Base-by-base conservation (phyloP, 2,797 vertebrate genomes). In the Tapirus indicus region DNA sequence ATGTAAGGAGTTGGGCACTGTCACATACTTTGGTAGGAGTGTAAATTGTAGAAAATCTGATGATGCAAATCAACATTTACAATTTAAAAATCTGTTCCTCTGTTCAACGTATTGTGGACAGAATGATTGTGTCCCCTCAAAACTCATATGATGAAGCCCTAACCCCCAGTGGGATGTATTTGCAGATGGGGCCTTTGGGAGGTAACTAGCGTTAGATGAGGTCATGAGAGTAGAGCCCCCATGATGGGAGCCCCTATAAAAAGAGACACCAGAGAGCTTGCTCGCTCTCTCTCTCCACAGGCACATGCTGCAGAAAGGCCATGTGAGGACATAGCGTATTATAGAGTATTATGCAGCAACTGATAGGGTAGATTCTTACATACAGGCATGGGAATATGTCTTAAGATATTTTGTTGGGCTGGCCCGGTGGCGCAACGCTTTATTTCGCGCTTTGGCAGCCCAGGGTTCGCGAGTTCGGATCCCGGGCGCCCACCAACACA, bases 341-440 rank as follows among this genome's bases (percentile, higher is more conserved):
- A 29, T 9, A 72, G 35, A 62, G 62, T 49, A 23, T 75, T 90
- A 35, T 68, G 12, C 35, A 88, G 8, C 13, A 62, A 58, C 27
- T 62, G 11, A 27, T 20, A 80, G 69, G 82, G 17, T 62, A 69
- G 54, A 52, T 60, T 91, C 44, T 75, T 78, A 69, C n/a, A 82
- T 71, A 16, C 3, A 92, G 11, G 69, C 35, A 60, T 68, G 60
- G 7, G 41, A 78, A 27, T 92, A 71, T 66, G 75, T 91, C 52
- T 60, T 66, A 84, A 64, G 52, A 83, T 64, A 88, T 95, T 96
- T 93, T 88, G 49, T 82, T 82, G 38, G 38, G 38, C 38, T 38
- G 38, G 38, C 38, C 38, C 38, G 38, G 38, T 38, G 38, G 38
- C 38, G 38, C 38, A 38, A 38, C 38, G 38, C 38, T 38, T 38